phyloP scores from a whole-genome alignment of 2,797 vertebrate species.

The Iguana delicatissima region DNA sequence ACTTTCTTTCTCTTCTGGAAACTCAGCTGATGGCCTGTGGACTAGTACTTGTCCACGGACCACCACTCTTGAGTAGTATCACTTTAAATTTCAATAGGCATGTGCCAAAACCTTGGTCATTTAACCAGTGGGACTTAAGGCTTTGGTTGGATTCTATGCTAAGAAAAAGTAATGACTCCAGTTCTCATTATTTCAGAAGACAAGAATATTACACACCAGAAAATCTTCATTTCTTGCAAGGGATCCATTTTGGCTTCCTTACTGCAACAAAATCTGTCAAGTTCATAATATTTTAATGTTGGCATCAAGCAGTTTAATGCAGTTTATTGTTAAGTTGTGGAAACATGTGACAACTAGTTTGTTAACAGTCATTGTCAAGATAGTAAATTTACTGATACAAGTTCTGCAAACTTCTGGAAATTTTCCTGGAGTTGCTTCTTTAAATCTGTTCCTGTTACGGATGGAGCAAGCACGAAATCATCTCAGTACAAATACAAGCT shows the following conservation, averaged over 20 bases:
- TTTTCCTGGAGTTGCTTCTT: constrained; percentile 70
- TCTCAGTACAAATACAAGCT: constrained; percentile 62
- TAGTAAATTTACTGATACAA: constrained; percentile 50
- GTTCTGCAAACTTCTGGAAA: constrained; percentile 58
- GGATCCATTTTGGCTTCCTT: not conserved
- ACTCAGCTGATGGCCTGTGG: no score
- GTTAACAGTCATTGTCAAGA: constrained; percentile 49
- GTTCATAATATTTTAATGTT: constrained; percentile 31
- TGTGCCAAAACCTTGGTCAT: not conserved
- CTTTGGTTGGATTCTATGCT: not conserved
- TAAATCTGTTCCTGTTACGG: constrained; percentile 65
- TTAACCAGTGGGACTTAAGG: not conserved
- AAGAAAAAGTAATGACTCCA: not conserved
- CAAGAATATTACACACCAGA: constrained; percentile 9
- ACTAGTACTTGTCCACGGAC: not conserved
- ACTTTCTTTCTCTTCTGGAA: no score
- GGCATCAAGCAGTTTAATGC: not conserved
- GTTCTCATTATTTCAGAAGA: not conserved
- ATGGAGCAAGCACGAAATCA: constrained; percentile 51
- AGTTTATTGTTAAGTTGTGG: constrained; percentile 11
- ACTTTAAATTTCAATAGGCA: not conserved
- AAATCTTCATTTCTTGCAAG: not conserved
- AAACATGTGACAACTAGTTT: constrained; percentile 4
- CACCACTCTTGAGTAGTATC: not conserved
- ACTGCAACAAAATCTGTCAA: constrained; percentile 23